These are phyloP conservation scores for Gonatopus flavifemur DNA, from an alignment of 1,140 invertebrate genomes.

Conservation along the genomic window DNA sequence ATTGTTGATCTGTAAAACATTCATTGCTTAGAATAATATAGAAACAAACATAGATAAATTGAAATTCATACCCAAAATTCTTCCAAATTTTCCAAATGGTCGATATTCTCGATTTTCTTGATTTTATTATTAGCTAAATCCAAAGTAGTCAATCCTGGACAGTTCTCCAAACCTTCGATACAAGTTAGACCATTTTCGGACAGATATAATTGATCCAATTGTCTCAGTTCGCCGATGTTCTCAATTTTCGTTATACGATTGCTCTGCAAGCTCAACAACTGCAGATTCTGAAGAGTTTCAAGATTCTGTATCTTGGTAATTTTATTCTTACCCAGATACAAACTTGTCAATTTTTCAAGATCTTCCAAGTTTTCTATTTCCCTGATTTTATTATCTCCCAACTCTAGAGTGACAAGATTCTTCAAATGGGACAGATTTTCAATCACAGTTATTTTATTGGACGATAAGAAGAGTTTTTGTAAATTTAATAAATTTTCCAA, in stretches of 20 bases:
- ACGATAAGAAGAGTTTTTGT: conserved; percentile 86
- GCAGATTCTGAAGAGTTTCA: conserved; percentile 73
- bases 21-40: conserved; percentile 16
- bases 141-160: conserved; percentile 76
- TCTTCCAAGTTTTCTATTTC: conserved; percentile 84
- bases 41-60: conserved; percentile 2
- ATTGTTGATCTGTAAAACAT: conserved; percentile 81
- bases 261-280: conserved; percentile 85
- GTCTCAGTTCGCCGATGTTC: conserved; percentile 73
- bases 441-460: conserved; percentile 91
- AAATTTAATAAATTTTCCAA: conserved; percentile 79
- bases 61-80: conserved; percentile 87
- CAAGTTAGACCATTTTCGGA: conserved; percentile 89
- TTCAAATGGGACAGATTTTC: conserved; percentile 85
- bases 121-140: conserved; percentile 92
- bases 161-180: conserved; percentile 75
- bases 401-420: conserved; percentile 83
- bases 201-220: conserved; percentile 88
- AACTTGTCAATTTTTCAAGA: conserved; percentile 70
- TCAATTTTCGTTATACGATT: conserved; percentile 90
- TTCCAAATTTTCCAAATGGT: conserved; percentile 74
- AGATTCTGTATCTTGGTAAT: conserved; percentile 88
- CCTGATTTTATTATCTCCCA: conserved; percentile 93
- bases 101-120: conserved; percentile 76
- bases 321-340: conserved; percentile 97